These are phyloP conservation scores for Lysiphlebus fabarum DNA, from an alignment of 1,140 invertebrate genomes.

Conservation along the genomic window DNA sequence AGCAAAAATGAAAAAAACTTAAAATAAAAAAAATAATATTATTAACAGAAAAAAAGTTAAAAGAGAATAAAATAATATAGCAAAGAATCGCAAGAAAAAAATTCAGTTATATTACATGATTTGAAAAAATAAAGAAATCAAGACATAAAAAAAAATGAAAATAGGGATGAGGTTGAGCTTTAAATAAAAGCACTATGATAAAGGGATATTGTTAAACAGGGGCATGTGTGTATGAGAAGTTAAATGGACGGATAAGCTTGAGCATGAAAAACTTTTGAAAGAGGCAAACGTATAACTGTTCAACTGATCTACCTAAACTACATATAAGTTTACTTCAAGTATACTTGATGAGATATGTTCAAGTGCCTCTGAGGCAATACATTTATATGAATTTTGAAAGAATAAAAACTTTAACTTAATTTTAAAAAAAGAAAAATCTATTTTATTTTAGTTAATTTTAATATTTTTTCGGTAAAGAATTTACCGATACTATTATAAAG, in stretches of 20 bases:
- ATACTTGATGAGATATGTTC: too few species aligned
- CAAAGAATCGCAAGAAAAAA: constrained; percentile 1
- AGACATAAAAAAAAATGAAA: constrained; percentile 24
- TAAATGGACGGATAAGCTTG: constrained; percentile 40
- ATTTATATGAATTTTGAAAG: too few species aligned
- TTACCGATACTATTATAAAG: too few species aligned
- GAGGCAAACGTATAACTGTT: constrained; percentile 21
- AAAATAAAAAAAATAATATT: neutral
- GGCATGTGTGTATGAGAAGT: constrained; percentile 27
- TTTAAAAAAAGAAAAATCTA: too few species aligned
- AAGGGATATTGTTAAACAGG: constrained; percentile 32
- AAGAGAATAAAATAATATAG: constrained; percentile 16
- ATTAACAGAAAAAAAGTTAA: constrained; percentile 6
- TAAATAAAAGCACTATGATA: constrained; percentile 31
- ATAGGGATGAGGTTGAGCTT: constrained; percentile 9
- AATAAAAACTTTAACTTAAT: too few species aligned
- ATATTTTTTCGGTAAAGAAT: too few species aligned
- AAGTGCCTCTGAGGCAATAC: too few species aligned
- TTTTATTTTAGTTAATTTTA: too few species aligned
- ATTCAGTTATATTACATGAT: constrained; percentile 7
- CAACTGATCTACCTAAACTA: neutral
- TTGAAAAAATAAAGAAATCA: constrained; percentile 15
- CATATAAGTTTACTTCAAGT: too few species aligned
- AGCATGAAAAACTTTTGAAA: constrained; percentile 30
- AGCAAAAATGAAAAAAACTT: constrained; percentile 4